phyloP scores from a whole-genome alignment of 2,113 vertebrate species.

The Trichomycterus rosablanca region DNA sequence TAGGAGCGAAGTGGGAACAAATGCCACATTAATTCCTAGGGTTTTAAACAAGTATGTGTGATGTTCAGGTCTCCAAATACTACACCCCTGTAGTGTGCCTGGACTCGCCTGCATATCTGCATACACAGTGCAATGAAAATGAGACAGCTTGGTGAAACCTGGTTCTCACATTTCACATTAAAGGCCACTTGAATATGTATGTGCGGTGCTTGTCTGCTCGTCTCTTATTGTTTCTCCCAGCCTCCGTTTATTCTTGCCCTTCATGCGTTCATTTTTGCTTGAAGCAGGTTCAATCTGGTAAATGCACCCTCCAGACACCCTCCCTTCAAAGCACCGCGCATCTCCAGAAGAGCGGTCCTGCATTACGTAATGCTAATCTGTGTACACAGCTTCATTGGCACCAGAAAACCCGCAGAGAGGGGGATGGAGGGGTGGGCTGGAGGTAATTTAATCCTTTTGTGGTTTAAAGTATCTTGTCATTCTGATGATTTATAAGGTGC shows the following conservation, averaged over 20 bases:
- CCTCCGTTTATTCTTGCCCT: slow-evolving; percentile 29
- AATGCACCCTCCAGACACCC: slow-evolving; percentile 58
- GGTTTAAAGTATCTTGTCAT: slow-evolving; percentile 39
- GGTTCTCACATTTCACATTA: too few relatives aligned
- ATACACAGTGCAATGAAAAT: too few relatives aligned
- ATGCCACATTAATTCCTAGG: too few relatives aligned
- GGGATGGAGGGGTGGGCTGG: neutral
- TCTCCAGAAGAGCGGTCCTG: slow-evolving; percentile 40
- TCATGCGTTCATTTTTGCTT: slow-evolving; percentile 45
- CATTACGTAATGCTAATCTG: slow-evolving; percentile 55
- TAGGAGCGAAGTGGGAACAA: too few relatives aligned
- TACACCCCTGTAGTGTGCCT: too few relatives aligned
- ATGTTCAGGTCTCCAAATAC: too few relatives aligned
- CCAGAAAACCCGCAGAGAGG: slow-evolving; percentile 42
- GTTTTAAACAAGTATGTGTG: too few relatives aligned
- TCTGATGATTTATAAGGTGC: slow-evolving; percentile 37
- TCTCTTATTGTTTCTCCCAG: slow-evolving; percentile 7
- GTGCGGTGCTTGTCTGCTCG: neutral
- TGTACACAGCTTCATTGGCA: slow-evolving; percentile 47
- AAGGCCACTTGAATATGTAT: neutral
- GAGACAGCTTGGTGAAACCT: neutral
- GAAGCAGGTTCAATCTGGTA: slow-evolving; percentile 58
- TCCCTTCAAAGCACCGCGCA: slow-evolving; percentile 44
- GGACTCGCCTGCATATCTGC: too few relatives aligned
- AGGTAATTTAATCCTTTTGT: slow-evolving; percentile 42